A percentile compares a stretch with the other conserved stretches of the same genome.
phyloP scores from a whole-genome alignment of 35 echinoderm and acorn worm genomes.

The Ophioderma brevispina region DNA sequence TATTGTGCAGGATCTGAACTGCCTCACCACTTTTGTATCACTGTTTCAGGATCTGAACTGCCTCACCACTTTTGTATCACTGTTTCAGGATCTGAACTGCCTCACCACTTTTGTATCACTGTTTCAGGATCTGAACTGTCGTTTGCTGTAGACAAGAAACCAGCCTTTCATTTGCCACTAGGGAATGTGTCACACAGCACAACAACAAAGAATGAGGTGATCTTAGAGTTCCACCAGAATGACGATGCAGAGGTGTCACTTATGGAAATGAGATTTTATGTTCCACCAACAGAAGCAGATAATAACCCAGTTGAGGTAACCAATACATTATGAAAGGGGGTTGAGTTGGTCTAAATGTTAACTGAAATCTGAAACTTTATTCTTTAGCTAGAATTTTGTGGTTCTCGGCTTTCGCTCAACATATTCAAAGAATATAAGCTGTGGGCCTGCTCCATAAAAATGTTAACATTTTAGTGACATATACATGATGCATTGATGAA shows the following conservation, averaged over 20 bases:
- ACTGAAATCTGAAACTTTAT: too few relatives aligned
- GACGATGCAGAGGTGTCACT: slow-evolving; percentile 91
- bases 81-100: slow-evolving; percentile 82
- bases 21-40: slow-evolving; percentile 22
- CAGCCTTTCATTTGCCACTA: slow-evolving; percentile 86
- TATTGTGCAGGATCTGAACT: slow-evolving; percentile 79
- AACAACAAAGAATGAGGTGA: slow-evolving; percentile 92
- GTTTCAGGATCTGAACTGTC: slow-evolving; percentile 82
- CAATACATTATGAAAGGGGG: too few relatives aligned
- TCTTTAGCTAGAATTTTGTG: too few relatives aligned
- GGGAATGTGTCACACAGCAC: slow-evolving; percentile 90
- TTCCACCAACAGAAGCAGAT: slow-evolving; percentile 78
- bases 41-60: slow-evolving; percentile 79
- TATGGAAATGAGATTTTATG: slow-evolving; percentile 99
- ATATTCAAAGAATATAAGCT: too few relatives aligned
- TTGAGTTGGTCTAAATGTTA: too few relatives aligned
- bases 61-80: slow-evolving; percentile 21
- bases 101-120: slow-evolving; percentile 19
- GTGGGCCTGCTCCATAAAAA: too few relatives aligned
- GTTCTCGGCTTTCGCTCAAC: too few relatives aligned
- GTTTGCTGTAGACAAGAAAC: slow-evolving; percentile 87
- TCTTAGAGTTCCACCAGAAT: slow-evolving; percentile 97
- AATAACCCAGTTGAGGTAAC: slow-evolving; percentile 73
- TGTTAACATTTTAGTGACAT: too few relatives aligned
- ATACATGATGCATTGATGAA: too few relatives aligned